A percentile compares a stretch with the other conserved stretches of the same genome.
Conservation (phyloP, 2,888 invertebrate species). For the Polydrusus tereticollis region DNA sequence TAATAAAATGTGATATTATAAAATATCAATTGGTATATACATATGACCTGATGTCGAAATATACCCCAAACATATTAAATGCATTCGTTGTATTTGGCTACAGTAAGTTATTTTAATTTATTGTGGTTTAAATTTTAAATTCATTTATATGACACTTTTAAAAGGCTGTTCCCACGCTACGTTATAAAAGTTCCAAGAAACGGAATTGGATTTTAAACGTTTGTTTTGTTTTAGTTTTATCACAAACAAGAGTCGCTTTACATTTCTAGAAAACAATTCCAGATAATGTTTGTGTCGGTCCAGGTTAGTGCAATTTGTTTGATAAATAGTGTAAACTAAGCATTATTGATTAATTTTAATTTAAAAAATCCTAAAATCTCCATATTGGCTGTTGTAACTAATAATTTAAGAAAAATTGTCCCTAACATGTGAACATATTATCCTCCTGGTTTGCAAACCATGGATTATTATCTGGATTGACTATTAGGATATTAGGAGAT, state of each 20-base stretch:
- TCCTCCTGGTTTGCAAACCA: too few species aligned
- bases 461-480: too few species aligned
- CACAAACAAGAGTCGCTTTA: background rate
- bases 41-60: background rate
- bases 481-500: too few species aligned
- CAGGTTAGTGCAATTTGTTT: too few species aligned
- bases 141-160: background rate
- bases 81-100: background rate
- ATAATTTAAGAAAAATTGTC: too few species aligned
- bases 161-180: background rate
- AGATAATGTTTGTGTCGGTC: too few species aligned
- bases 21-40: background rate
- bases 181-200: background rate
- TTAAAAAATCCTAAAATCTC: too few species aligned
- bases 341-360: too few species aligned
- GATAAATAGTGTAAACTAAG: too few species aligned
- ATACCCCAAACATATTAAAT: background rate
- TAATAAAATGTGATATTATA: background rate
- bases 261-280: background rate
- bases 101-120: background rate
- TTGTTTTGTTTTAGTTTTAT: background rate
- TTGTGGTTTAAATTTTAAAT: background rate
- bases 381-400: too few species aligned
- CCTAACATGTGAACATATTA: too few species aligned
- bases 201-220: background rate